These are phyloP conservation scores for Motacilla tschutschensis DNA, from an alignment of 2,113 vertebrate species.

Conservation along the genomic window DNA sequence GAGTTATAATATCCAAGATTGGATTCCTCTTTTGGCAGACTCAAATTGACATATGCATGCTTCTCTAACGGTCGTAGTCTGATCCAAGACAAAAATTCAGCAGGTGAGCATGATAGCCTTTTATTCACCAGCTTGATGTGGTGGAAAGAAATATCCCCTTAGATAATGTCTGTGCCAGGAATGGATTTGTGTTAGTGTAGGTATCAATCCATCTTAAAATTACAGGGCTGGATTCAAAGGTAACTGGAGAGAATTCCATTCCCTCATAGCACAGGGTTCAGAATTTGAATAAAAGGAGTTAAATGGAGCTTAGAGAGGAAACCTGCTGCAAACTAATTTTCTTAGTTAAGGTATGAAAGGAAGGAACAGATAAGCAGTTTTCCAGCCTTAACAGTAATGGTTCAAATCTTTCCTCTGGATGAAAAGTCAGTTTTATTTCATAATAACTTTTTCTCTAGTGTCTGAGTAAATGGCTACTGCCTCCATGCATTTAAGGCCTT, in stretches of 20 bases:
- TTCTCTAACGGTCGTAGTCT: neutral
- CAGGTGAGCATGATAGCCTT: neutral
- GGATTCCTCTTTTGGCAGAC: neutral
- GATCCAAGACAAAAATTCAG: neutral
- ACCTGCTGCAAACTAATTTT: neutral
- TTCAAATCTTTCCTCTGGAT: neutral
- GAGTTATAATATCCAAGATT: neutral
- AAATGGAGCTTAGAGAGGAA: neutral
- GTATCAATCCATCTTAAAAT: neutral
- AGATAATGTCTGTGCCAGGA: neutral
- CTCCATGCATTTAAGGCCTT: neutral
- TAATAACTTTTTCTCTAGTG: neutral
- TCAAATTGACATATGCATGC: neutral
- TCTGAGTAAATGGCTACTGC: neutral
- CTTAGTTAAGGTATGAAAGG: neutral
- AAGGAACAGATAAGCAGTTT: neutral
- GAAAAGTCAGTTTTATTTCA: neutral
- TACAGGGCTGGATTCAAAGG: neutral
- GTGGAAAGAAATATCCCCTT: neutral
- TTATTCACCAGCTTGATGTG: neutral
- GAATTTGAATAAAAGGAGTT: neutral
- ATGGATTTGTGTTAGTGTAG: neutral
- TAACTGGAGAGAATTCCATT: neutral
- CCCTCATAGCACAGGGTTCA: neutral
- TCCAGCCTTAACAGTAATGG: neutral